Evolutionary conservation across 2,888 invertebrate genomes (phyloP), one percentile per base, ranked within the genome.

Genomic region (Amphipyra berbera): DNA sequence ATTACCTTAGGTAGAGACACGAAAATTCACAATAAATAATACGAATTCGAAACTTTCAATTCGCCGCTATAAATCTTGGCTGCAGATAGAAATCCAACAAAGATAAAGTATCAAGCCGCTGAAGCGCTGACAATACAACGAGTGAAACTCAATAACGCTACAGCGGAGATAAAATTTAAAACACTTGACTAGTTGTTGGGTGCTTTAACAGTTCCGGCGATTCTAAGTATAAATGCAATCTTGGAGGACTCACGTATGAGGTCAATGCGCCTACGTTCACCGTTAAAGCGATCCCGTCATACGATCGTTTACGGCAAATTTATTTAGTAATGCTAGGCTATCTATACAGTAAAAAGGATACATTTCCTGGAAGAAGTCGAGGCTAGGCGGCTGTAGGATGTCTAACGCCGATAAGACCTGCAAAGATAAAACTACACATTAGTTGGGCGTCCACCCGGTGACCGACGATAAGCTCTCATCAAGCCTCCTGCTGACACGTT

Each of bases 321-420:
- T 77, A 82, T 80, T 79, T 73, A 66, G 77, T 73, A 65, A 75
- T 72, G 66, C 61, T 71, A 72, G 69, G 68, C 61, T 71, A 68
- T 70, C 27, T 58, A 41, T 61, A 72, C 68, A 60, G 70, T 77
- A 68, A 90, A 97, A 97, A 98, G 97, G 97, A 98, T 98, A 99
- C 99, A 99, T 99, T 97, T 99, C 99, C 96, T 99, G 99, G 96
- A 99, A 99, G 96, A 99, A 99, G 96, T 99, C 99, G 95, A 99
- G 97, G 95, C 98, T 98, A 83, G 99, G 98, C 87, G 99, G 99
- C 95, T 99, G 99, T 85, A 99, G 96, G 93, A 99, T 99, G 95
- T 99, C 99, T 95, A 98, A 96, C 83, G 99, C 98, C 86, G 99
- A 99, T 87, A 99, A 96, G 88, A 99, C 99, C 99, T 99, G 97